Percentiles rank a stretch among this genome's conserved stretches.
phyloP scores from a whole-genome alignment of 2,797 vertebrate species.

The Crocodylus rhombifer region DNA sequence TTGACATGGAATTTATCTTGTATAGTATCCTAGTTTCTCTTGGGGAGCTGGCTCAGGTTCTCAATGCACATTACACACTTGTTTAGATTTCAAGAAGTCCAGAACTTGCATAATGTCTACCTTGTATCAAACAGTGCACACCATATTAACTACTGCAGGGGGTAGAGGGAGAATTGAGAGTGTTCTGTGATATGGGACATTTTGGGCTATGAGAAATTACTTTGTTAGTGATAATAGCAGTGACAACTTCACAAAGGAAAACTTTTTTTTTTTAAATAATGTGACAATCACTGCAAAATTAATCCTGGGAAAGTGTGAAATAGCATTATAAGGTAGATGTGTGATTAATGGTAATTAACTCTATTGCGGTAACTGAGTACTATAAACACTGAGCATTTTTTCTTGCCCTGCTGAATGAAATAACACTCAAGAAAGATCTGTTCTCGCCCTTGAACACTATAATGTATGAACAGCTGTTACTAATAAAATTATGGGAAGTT shows the following conservation, averaged over 20 bases:
- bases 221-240: constrained; percentile 12
- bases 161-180: not conserved
- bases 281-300: constrained; percentile 19
- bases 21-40: constrained; percentile 4
- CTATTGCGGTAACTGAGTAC: constrained; percentile 28
- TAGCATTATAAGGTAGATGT: constrained; percentile 27
- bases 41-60: not conserved
- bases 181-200: not conserved
- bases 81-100: not conserved
- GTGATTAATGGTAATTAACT: constrained; percentile 41
- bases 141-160: constrained; percentile 9
- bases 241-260: not conserved
- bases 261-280: constrained; percentile 39
- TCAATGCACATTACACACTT: not conserved
- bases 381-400: constrained; percentile 26
- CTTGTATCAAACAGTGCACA: not conserved
- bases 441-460: not conserved
- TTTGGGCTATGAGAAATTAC: not conserved
- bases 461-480: constrained; percentile 49
- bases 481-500: constrained; percentile 51
- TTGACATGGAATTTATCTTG: not conserved
- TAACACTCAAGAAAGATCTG: constrained; percentile 3
- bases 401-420: not conserved
- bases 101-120: not conserved
- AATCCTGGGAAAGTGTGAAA: constrained; percentile 51